Conservation (phyloP, 2,113 vertebrate genomes). For the Diadophis punctatus region DNA sequence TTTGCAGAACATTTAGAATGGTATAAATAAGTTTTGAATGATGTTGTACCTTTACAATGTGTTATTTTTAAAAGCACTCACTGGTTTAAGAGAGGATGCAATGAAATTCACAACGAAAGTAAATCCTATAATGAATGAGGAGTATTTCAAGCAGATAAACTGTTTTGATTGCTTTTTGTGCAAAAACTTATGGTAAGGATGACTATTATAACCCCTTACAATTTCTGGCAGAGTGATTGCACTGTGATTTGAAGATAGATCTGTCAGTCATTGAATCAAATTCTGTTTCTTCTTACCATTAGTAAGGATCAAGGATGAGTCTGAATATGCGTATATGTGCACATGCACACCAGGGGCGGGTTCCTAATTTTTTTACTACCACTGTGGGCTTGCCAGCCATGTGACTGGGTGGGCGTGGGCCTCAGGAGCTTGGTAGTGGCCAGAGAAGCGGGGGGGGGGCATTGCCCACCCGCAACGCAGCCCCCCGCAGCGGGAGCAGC, state of each 20-base stretch:
- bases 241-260: neutral
- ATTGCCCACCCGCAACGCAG: too few relatives aligned
- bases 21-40: neutral
- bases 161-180: neutral
- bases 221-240: neutral
- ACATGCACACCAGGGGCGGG: neutral
- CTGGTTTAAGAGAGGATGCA: neutral
- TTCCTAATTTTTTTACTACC: too few relatives aligned
- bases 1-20: neutral
- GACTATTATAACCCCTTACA: neutral
- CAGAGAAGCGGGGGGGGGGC: too few relatives aligned
- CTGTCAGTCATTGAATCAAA: neutral
- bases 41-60: neutral
- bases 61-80: neutral
- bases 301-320: neutral
- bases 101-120: neutral
- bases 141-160: neutral
- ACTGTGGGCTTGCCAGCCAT: too few relatives aligned
- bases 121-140: neutral
- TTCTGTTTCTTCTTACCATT: neutral
- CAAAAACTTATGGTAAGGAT: neutral
- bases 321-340: neutral
- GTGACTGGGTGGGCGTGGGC: too few relatives aligned
- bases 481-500: too few relatives aligned
- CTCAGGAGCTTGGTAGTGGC: too few relatives aligned